A percentile compares a stretch with the other conserved stretches of the same genome.
These are phyloP conservation scores for Loripinus fragilis DNA, from an alignment of 2,888 invertebrate genomes.

Conservation along the genomic window DNA sequence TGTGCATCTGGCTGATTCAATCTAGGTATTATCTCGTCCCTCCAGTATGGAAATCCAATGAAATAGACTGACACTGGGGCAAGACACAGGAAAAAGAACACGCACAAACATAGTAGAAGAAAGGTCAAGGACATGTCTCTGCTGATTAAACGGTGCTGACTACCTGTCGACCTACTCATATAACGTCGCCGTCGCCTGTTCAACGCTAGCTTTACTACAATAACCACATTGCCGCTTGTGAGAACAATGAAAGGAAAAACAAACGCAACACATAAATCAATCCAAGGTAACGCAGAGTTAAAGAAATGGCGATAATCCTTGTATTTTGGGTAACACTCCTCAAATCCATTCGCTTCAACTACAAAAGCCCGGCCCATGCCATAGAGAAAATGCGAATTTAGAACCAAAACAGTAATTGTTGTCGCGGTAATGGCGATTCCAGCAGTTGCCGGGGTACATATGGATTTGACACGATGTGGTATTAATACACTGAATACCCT, in stretches of 20 bases:
- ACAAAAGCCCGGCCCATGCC: constrained; percentile 18
- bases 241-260: constrained; percentile 67
- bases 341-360: background rate
- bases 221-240: constrained; percentile 65
- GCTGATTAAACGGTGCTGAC: background rate
- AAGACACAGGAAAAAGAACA: constrained; percentile 64
- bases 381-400: constrained; percentile 61
- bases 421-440: constrained; percentile 45
- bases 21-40: constrained; percentile 26
- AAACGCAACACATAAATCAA: constrained; percentile 67
- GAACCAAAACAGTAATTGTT: constrained; percentile 31
- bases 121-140: constrained; percentile 24
- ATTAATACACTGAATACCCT: constrained; percentile 68
- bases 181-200: constrained; percentile 7
- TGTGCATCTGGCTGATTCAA: background rate
- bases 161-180: background rate
- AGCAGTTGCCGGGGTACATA: constrained; percentile 59
- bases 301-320: constrained; percentile 41
- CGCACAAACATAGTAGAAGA: constrained; percentile 59
- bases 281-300: constrained; percentile 63
- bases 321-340: constrained; percentile 27
- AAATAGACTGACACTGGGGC: constrained; percentile 57
- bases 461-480: constrained; percentile 67
- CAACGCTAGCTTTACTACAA: constrained; percentile 47
- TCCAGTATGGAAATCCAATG: constrained; percentile 40